phyloP scores from a whole-genome alignment of 2,797 vertebrate genomes.

The Jordanella pulchra region DNA sequence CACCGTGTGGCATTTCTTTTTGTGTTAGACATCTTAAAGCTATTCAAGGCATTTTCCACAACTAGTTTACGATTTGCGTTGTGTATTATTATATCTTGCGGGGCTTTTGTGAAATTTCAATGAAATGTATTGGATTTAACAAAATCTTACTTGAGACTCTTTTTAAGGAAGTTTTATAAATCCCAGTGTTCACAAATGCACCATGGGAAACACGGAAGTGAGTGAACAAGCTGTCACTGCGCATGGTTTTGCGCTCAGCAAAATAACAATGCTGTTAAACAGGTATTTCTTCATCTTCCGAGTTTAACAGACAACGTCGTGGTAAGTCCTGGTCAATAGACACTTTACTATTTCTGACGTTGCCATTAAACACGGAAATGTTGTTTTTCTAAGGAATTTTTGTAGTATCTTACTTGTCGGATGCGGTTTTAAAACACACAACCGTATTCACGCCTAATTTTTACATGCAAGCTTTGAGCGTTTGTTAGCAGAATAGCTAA shows the following conservation, averaged over 20 bases:
- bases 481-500: not conserved
- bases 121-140: not conserved
- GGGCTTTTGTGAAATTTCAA: not conserved
- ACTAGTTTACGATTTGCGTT: not conserved
- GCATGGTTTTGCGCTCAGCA: not conserved
- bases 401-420: not conserved
- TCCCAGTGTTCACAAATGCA: slow-evolving; percentile 35
- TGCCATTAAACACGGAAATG: not conserved
- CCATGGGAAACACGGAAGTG: slow-evolving; percentile 47
- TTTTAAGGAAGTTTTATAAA: not conserved
- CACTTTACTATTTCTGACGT: not conserved
- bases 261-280: slow-evolving; percentile 23
- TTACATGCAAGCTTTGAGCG: not conserved
- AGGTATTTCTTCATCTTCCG: slow-evolving; percentile 10
- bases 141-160: no score
- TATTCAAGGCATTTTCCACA: not conserved
- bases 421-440: not conserved
- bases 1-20: not conserved
- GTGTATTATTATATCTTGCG: not conserved
- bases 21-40: not conserved
- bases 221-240: not conserved
- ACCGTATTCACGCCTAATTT: not conserved
- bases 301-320: not conserved
- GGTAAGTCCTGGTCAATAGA: slow-evolving; percentile 17
- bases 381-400: not conserved